Conservation (phyloP, 2,888 invertebrate genomes). For the Thysanoteuthis rhombus region DNA sequence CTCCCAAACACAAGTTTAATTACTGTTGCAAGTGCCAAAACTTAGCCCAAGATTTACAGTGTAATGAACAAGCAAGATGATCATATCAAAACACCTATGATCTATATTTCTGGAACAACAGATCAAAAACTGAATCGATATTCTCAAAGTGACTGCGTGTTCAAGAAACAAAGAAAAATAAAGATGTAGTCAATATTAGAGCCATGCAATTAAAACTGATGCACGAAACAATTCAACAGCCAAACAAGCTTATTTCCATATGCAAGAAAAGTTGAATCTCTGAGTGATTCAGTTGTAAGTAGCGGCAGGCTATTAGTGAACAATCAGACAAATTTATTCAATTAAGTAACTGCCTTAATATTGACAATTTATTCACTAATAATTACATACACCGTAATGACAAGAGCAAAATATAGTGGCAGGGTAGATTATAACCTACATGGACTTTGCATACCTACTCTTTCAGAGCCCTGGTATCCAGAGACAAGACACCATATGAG, state of each 20-base stretch:
- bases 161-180: background rate
- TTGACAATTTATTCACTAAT: conserved; percentile 29
- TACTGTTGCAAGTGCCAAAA: background rate
- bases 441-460: background rate
- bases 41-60: too few species aligned
- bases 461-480: background rate
- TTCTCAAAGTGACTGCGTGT: background rate
- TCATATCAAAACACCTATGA: background rate
- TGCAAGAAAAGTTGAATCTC: background rate
- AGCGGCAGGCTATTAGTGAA: background rate
- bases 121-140: background rate
- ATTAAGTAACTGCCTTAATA: conserved; percentile 12
- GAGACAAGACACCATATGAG: background rate
- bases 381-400: conserved; percentile 27
- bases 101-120: background rate
- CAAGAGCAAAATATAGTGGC: conserved; percentile 14
- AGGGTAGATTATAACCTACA: background rate
- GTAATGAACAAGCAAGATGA: background rate
- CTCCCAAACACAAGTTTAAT: background rate
- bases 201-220: background rate
- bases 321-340: background rate
- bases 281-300: background rate
- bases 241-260: background rate
- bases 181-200: background rate
- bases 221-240: background rate